Evolutionary conservation across 2,113 vertebrate genomes (phyloP).

Genomic region (Urocynchramus pylzowi): DNA sequence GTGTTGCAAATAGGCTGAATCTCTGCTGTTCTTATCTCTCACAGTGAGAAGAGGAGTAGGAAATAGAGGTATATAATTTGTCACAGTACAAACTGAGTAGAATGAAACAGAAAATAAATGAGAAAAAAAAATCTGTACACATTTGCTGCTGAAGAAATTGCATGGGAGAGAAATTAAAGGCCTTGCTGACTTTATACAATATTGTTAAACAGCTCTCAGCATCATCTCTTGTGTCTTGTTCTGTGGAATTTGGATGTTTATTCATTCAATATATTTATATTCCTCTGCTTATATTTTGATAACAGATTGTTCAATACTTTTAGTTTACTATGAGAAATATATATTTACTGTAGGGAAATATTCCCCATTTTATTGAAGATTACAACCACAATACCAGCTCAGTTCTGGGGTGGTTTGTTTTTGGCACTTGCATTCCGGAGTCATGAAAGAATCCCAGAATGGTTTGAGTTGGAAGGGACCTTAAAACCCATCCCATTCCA

Average conservation of each 20-base stretch:
- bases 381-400: not conserved
- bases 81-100: not conserved
- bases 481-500: not conserved
- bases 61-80: not conserved
- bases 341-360: not conserved
- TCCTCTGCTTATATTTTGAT: not conserved
- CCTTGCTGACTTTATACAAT: not conserved
- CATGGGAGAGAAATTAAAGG: not conserved
- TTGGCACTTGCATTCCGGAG: not conserved
- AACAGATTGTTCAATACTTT: not conserved
- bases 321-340: not conserved
- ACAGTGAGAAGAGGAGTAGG: not conserved
- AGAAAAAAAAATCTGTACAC: not conserved
- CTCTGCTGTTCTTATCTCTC: not conserved
- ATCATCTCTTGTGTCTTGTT: not conserved
- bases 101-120: not conserved
- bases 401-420: not conserved
- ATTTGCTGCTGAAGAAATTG: not conserved
- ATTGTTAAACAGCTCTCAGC: not conserved
- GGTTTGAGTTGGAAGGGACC: not conserved
- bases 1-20: not conserved
- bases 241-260: not conserved
- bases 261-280: not conserved
- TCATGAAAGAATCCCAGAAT: not conserved
- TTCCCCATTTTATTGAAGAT: not conserved